Evolutionary conservation across 1,140 invertebrate species (phyloP), one percentile per base, ranked within the genome.

Genomic region (Drosophila pseudoananassae): DNA sequence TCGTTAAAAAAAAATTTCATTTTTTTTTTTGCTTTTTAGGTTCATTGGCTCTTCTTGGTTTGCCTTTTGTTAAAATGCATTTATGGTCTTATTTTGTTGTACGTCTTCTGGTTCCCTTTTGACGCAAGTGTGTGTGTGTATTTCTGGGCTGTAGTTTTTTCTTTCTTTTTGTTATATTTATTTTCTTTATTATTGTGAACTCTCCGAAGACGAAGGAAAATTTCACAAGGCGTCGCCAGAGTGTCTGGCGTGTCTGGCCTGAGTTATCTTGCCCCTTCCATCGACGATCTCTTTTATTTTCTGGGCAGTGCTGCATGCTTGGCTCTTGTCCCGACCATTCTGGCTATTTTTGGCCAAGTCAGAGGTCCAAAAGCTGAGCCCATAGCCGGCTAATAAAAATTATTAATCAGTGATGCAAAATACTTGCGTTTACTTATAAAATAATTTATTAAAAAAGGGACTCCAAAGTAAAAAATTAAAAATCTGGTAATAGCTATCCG

Each of bases 161-260:
- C 25, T 31, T 63, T 59, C 15, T 36, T 50, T 38, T 36, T 43
- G 54, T 60, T 78, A 71, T 87, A 82, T 88, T 88, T 87, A 87
- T 82, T 87, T 87, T 87, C 75, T 72, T 87, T 87, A 78, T 87
- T 87, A 82, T 87, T 87, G 57, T 77, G 63, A 76, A 75, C 78
- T 75, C 80, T 81, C 65, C 53, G 78, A 53, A 78, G 75, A 76
- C 54, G 65, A 64, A 31, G 76, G 78, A 78, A 66, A 88, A 76
- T 87, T 90, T 90, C 85, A 71, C 85, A 90, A 85, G 63, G 85
- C 85, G 85, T 90, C 85, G 85, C 85, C 85, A 90, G 85, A 72
- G 72, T 90, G 85, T 90, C 85, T 90, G 85, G 85, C 85, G 50
- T 59, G 83, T 64, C 75, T 70, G 47, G 50, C 4, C 23, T 14